These are phyloP conservation scores for Mylabris sibirica DNA, from an alignment of 2,888 invertebrate genomes.

Conservation along the genomic window DNA sequence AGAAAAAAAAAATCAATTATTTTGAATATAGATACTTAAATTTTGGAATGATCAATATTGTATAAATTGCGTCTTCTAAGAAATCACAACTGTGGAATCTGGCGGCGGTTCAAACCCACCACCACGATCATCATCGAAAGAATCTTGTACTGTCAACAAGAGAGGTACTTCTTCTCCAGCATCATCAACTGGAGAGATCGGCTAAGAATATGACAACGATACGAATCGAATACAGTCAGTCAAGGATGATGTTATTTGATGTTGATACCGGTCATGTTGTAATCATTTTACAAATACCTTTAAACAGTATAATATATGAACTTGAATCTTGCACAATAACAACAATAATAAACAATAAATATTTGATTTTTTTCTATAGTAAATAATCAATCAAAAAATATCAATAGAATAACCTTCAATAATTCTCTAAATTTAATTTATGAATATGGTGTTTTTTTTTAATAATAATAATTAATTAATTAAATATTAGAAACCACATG, in stretches of 20 bases:
- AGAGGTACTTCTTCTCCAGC: not conserved
- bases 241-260: slow-evolving; percentile 19
- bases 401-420: too few species aligned
- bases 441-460: too few species aligned
- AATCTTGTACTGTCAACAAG: slow-evolving; percentile 32
- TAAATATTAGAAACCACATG: not conserved
- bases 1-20: not conserved
- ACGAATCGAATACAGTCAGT: slow-evolving; percentile 7
- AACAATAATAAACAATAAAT: not conserved
- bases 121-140: slow-evolving; percentile 19
- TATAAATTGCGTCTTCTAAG: slow-evolving; percentile 42
- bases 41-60: slow-evolving; percentile 1
- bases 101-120: too few species aligned
- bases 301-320: too few species aligned
- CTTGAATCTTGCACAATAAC: not conserved
- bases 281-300: not conserved
- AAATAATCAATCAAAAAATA: too few species aligned
- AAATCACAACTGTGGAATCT: slow-evolving; percentile 51
- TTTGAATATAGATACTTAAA: not conserved
- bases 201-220: too few species aligned
- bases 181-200: too few species aligned
- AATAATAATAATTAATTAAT: too few species aligned
- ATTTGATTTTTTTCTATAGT: too few species aligned
- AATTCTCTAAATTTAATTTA: not conserved
- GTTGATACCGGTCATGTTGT: not conserved